Conservation (phyloP, 1,140 invertebrate species). For the Orius laevigatus region DNA sequence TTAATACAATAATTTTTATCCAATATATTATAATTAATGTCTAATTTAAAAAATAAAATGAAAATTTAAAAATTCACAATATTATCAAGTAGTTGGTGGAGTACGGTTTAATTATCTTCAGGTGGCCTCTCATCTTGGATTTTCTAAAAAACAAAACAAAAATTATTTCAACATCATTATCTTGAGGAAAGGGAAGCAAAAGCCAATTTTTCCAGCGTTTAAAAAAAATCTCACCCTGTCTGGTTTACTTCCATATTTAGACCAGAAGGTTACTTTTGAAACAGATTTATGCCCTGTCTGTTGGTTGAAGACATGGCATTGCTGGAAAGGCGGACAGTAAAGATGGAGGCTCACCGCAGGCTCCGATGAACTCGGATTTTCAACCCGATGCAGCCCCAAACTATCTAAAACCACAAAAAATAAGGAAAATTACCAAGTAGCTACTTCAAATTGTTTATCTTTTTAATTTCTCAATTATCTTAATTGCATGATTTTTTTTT, state of each 20-base stretch:
- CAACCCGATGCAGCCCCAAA: slow-evolving; percentile 86
- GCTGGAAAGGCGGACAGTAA: slow-evolving; percentile 85
- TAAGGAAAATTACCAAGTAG: not conserved
- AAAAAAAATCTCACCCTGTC: slow-evolving; percentile 21
- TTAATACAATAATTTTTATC: too few relatives aligned
- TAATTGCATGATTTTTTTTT: not conserved
- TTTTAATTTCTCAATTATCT: not conserved
- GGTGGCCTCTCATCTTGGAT: too few relatives aligned
- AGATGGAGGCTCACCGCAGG: slow-evolving; percentile 83
- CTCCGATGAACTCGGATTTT: slow-evolving; percentile 81
- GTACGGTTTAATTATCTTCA: too few relatives aligned
- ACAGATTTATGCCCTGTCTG: slow-evolving; percentile 59
- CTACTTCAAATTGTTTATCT: not conserved
- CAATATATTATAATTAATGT: too few relatives aligned
- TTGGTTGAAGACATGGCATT: slow-evolving; percentile 82
- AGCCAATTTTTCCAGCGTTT: too few relatives aligned
- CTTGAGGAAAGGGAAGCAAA: too few relatives aligned
- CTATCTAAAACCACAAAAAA: slow-evolving; percentile 45
- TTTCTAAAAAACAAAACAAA: too few relatives aligned
- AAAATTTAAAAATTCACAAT: too few relatives aligned
- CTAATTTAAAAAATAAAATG: too few relatives aligned
- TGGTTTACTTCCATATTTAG: slow-evolving; percentile 56
- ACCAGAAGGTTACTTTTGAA: slow-evolving; percentile 77
- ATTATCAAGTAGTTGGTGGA: too few relatives aligned
- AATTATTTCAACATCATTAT: too few relatives aligned